A percentile compares a stretch with the other conserved stretches of the same genome.
These are phyloP conservation scores for Pseudeuparius sepicola DNA, from an alignment of 2,888 invertebrate species.

Conservation along the genomic window DNA sequence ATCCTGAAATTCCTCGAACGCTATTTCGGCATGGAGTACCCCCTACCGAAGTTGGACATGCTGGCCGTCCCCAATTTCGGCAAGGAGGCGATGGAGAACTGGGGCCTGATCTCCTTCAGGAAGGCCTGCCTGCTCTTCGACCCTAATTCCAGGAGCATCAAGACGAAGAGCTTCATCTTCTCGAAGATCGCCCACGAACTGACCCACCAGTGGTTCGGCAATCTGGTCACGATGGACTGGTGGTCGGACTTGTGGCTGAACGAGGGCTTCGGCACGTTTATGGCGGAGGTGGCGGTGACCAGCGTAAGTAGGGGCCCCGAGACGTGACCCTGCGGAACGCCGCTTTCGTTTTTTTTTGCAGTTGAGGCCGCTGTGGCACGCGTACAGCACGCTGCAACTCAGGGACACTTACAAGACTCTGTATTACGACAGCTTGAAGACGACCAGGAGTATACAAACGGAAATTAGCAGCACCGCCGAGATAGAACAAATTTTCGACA, in stretches of 20 bases:
- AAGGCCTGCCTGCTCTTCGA: constrained; percentile 53
- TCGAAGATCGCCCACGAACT: constrained; percentile 56
- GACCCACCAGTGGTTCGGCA: constrained; percentile 69
- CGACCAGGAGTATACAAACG: constrained; percentile 46
- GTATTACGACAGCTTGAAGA: constrained; percentile 44
- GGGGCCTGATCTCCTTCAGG: constrained; percentile 51
- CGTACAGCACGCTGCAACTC: constrained; percentile 44
- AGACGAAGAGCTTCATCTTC: constrained; percentile 32
- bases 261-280: constrained; percentile 62
- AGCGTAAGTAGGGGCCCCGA: constrained; percentile 41
- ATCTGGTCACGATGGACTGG: constrained; percentile 58
- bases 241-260: constrained; percentile 65
- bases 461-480: constrained; percentile 44
- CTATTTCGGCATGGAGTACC: constrained; percentile 45
- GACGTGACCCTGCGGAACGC: too few species aligned
- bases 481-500: constrained; percentile 51
- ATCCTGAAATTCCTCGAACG: constrained; percentile 43
- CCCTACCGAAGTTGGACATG: constrained; percentile 47
- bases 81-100: constrained; percentile 47
- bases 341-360: constrained; percentile 28
- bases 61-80: constrained; percentile 49
- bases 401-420: constrained; percentile 47
- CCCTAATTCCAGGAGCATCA: constrained; percentile 38
- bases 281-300: constrained; percentile 46
- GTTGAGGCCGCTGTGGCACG: constrained; percentile 49